A percentile compares a stretch with the other conserved stretches of the same genome.
Evolutionary conservation across 2,888 invertebrate genomes (phyloP).

Genomic region (Hedychridium roseum): DNA sequence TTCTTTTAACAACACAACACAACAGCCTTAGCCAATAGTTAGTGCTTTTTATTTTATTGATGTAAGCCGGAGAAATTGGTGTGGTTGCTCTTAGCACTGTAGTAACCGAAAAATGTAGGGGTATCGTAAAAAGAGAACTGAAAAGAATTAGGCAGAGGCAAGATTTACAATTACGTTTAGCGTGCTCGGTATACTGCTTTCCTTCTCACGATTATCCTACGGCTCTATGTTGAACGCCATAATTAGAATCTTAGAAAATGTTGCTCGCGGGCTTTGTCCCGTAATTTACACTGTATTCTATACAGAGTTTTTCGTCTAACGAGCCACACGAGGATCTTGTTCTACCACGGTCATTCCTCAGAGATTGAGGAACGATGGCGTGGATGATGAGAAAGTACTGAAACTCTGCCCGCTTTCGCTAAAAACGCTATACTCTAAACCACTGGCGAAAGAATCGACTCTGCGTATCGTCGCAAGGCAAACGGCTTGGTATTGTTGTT

Average conservation of each 20-base stretch:
- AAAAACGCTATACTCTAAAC: constrained; percentile 34
- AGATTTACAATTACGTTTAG: constrained; percentile 20
- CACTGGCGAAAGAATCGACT: constrained; percentile 28
- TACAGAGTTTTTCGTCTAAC: too few relatives aligned
- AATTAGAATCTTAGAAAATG: constrained; percentile 36
- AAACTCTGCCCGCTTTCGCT: constrained; percentile 19
- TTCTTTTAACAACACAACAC: constrained; percentile 5
- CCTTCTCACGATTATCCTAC: constrained; percentile 29
- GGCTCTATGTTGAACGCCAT: constrained; percentile 30
- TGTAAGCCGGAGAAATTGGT: constrained; percentile 5
- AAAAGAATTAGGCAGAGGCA: constrained; percentile 24
- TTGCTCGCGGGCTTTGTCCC: constrained; percentile 25
- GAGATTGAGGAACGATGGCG: neutral
- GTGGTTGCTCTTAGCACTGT: constrained; percentile 6
- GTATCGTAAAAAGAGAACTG: constrained; percentile 4
- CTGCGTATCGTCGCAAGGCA: too few relatives aligned
- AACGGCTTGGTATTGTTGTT: constrained; percentile 10
- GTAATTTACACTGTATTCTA: constrained; percentile 44
- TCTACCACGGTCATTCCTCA: too few relatives aligned
- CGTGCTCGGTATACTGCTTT: constrained; percentile 20
- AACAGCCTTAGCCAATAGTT: constrained; percentile 32
- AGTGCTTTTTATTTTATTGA: neutral
- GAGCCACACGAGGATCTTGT: too few relatives aligned
- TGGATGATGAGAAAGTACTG: neutral
- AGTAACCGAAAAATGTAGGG: constrained; percentile 18